Base-by-base conservation (phyloP, 2,888 invertebrate genomes). In the Timema podura region DNA sequence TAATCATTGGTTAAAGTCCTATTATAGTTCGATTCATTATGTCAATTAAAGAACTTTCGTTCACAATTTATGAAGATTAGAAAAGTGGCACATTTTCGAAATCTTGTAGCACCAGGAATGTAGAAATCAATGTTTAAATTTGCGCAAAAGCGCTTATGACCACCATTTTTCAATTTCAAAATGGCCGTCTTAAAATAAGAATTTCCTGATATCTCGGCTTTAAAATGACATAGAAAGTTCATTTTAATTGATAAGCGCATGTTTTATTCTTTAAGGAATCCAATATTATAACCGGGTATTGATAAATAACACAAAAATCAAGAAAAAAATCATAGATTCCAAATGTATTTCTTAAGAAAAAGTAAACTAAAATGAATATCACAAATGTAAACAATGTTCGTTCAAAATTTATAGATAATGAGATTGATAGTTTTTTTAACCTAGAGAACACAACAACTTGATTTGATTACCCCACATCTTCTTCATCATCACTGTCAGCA, bases 401-500 rank as follows among this genome's bases (percentile, higher is more conserved):
- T n/a, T 0, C 9, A 57, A 57, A 57, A 5, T 57, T 57, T 5
- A 0, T 3, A n/a, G n/a, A n/a, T n/a, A n/a, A n/a, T n/a, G n/a
- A 57, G 0, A 57, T 57, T 57, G n/a, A n/a, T 51, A 0, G 8
- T 51, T 51, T 51, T 51, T 51, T 5, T 51, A 7, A 51, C 8
- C 15, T 51, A 57, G 30, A 8, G n/a, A 57, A n/a, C n/a, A 57
- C 5, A n/a, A 16, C 57, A 57, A 49, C 57, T 57, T 57, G 16
- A 57, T 57, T 57, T 8, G 5, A 57, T n/a, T n/a, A 57, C 13
- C 10, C 9, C 30, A 16, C 9, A n/a, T 57, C 57, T 11, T 13
- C 57, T 57, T 57, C 57, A 57, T 57, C 57, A 11, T 57, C 57
- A 57, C 57, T 57, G 57, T 11, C 15, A 57, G 57, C 57, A n/a